Base-by-base conservation (phyloP, 1,140 invertebrate species). In the Drosophila nikananu region DNA sequence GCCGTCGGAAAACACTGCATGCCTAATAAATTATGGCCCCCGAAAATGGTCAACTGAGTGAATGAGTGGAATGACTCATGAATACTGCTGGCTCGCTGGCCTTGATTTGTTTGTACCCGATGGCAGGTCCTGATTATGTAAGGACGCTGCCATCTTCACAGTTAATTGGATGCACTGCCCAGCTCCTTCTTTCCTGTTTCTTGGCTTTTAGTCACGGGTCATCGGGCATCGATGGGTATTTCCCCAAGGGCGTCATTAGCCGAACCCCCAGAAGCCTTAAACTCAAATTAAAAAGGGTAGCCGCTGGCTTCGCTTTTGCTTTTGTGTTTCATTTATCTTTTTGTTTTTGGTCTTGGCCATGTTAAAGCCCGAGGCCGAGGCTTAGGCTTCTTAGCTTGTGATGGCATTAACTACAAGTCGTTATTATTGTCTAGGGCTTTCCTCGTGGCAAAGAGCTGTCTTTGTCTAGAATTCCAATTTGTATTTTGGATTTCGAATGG, bases 391-490 rank as follows among this genome's bases (percentile, higher is more conserved):
- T 72, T 72, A 48, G 75, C 86, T 74, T 70, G 72, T 70, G 72
- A 68, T 77, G 67, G 75, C 79, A 80, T 89, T 89, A 90, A 90
- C 86, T 80, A 80, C 81, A 82, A 90, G 86, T 82, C 81, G 83
- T 90, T 89, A 90, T 86, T 86, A 90, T 86, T 84, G 81, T 81
- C 86, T 73, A 37, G 86, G 81, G 81, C 59, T 74, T 89, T 87
- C 59, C 42, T 7, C 13, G n/a, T 32, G 35, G 5, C 42, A 30
- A 59, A 37, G 49, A 27, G 59, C 54, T 48, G 7, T 46, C 15
- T 44, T 30, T 19, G n/a, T 21, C 39, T 30, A 15, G 55, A 82
- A 82, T 87, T 87, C 76, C 83, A 87, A 83, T 86, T 86, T 81
- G 68, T 73, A 66, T 81, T 81, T 74, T 74, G 67, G 74, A 73